These are phyloP conservation scores for Sula dactylatra DNA, from an alignment of 2,113 vertebrate genomes.

Conservation along the genomic window DNA sequence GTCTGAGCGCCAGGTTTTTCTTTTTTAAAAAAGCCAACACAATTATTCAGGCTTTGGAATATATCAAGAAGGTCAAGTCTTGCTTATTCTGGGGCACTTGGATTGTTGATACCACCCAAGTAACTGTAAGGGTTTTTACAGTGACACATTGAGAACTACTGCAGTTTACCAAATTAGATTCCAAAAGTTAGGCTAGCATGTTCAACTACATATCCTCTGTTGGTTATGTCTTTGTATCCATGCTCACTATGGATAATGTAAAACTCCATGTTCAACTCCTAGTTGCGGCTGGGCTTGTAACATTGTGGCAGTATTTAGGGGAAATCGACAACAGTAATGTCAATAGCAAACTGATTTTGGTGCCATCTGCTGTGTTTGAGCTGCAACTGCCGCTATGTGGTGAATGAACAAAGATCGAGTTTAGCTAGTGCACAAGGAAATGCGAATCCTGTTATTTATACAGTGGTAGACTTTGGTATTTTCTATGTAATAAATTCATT, in stretches of 20 bases:
- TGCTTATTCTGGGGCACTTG: neutral
- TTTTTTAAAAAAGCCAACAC: neutral
- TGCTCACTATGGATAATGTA: neutral
- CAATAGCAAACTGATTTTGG: neutral
- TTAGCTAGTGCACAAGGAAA: neutral
- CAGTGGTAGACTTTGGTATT: neutral
- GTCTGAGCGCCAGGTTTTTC: neutral
- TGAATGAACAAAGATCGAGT: neutral
- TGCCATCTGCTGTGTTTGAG: neutral
- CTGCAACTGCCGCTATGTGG: neutral
- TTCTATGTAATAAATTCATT: neutral
- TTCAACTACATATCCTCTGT: accelerated
- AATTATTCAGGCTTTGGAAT: neutral
- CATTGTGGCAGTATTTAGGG: neutral
- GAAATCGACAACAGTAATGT: neutral
- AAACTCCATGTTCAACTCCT: neutral
- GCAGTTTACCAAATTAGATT: neutral
- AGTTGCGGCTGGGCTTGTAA: neutral
- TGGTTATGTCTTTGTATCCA: neutral
- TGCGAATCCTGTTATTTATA: neutral
- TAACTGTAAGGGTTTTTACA: neutral
- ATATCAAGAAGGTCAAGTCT: accelerated
- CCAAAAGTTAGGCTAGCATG: neutral
- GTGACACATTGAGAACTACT: neutral
- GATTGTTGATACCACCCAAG: neutral